These are phyloP conservation scores for Graptemys geographica DNA, from an alignment of 2,797 vertebrate genomes.

Conservation along the genomic window DNA sequence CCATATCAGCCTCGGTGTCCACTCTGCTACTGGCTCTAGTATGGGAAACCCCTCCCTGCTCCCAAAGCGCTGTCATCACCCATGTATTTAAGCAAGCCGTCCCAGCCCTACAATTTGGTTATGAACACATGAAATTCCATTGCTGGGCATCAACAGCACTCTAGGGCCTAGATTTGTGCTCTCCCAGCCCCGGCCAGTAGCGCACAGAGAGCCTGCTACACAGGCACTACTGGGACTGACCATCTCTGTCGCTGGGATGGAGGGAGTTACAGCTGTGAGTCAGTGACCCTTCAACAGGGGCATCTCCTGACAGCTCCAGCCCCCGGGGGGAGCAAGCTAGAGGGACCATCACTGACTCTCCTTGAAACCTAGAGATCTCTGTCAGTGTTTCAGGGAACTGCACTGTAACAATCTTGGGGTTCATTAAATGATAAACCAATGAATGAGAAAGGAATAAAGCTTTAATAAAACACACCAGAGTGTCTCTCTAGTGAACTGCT, in stretches of 20 bases:
- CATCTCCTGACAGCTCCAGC: not conserved
- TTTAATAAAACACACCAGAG: too few relatives aligned
- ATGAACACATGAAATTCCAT: not conserved
- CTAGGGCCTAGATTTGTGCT: accelerated
- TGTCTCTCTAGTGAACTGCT: too few relatives aligned
- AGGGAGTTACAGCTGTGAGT: accelerated
- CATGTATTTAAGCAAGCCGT: not conserved
- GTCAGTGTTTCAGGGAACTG: not conserved
- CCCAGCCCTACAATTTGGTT: not conserved
- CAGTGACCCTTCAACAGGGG: accelerated
- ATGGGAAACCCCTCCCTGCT: not conserved
- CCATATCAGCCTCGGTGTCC: accelerated
- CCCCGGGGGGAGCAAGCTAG: accelerated
- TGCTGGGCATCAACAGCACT: not conserved
- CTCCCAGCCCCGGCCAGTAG: accelerated
- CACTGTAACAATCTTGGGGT: too few relatives aligned
- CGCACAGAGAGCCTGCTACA: accelerated
- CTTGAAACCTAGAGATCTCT: accelerated
- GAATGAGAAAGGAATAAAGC: too few relatives aligned
- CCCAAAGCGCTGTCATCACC: not conserved
- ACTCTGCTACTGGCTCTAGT: not conserved
- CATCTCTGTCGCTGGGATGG: accelerated
- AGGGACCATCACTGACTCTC: accelerated
- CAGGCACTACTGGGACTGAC: not conserved
- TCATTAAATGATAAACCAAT: too few relatives aligned